Evolutionary conservation across 1,140 invertebrate species (phyloP), one percentile per base, ranked within the genome.

Genomic region (Psilanteris sp.): DNA sequence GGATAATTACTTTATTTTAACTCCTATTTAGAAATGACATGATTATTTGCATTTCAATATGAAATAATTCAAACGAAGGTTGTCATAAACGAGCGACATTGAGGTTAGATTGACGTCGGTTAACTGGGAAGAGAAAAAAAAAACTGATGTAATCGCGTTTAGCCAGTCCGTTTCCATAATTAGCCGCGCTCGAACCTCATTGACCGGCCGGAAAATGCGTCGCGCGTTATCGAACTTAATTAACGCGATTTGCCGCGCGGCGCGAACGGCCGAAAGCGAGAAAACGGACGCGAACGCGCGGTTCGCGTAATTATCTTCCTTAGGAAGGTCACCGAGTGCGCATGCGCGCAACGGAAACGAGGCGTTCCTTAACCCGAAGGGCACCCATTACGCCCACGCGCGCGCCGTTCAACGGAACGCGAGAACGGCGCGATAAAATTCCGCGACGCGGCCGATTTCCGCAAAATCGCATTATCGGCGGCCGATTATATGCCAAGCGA

Each of bases 21-120:
- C 43, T 44, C 27, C 20, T 46, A 11, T 61, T 61, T 46, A 27
- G 22, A 46, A 61, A 32, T 34, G 54, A 44, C 39, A 57, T 26
- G 37, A 44, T 57, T 57, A 57, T 57, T 57, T 57, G 54, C 54
- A 57, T 57, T 57, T 44, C 54, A 57, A 44, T 57, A 57, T 27
- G 37, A 57, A 57, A 43, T 43, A 57, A 43, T 24, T 57, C 4
- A 57, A 41, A 57, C 37, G 52, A 57, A 55, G 52, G 52, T 15
- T 55, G 52, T 31, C 24, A 31, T 41, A 55, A 41, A 41, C 52
- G 14, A 31, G 10, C 26, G 52, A 41, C 52, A 55, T 55, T 55
- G 52, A 55, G 31, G 52, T 41, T 55, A 55, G 52, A 55, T 55
- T 55, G 52, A 55, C 10, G 26, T 1, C 15, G 26, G 22, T 55